phyloP scores from a whole-genome alignment of 2,888 invertebrate genomes.

The Isoperla grammatica region DNA sequence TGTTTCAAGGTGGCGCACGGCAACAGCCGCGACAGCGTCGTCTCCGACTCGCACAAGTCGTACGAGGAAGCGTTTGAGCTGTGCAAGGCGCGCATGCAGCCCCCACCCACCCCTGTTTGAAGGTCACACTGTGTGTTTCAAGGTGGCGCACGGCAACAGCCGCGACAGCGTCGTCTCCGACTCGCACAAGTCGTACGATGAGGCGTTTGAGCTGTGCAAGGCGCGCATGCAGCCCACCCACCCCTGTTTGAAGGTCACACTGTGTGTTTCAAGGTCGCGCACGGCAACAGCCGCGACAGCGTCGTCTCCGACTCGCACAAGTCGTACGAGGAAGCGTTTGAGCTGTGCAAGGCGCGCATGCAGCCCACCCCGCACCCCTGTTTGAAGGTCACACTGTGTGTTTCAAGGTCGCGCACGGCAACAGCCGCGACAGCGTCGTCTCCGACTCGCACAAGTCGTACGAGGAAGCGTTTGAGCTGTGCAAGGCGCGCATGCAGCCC shows the following conservation, averaged over 20 bases:
- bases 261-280: constrained; percentile 82
- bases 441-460: constrained; percentile 95
- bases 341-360: constrained; percentile 95
- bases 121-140: too few relatives aligned
- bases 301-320: constrained; percentile 94
- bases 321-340: constrained; percentile 95
- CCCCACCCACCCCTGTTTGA: constrained; percentile 65
- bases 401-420: constrained; percentile 65
- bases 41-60: constrained; percentile 93
- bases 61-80: constrained; percentile 96
- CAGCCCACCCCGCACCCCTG: too few relatives aligned
- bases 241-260: too few relatives aligned
- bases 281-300: constrained; percentile 50
- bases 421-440: constrained; percentile 68
- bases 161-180: constrained; percentile 81
- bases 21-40: constrained; percentile 63
- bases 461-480: constrained; percentile 94
- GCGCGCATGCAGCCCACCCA: constrained; percentile 97
- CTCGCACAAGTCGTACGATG: constrained; percentile 95
- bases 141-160: constrained; percentile 36
- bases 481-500: constrained; percentile 95
- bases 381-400: too few relatives aligned
- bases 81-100: constrained; percentile 95
- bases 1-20: constrained; percentile 69
- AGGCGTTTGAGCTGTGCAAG: constrained; percentile 95